Percentiles rank a stretch among this genome's conserved stretches.
phyloP scores from a whole-genome alignment of 2,797 vertebrate genomes.

The Smutsia temminckii region DNA sequence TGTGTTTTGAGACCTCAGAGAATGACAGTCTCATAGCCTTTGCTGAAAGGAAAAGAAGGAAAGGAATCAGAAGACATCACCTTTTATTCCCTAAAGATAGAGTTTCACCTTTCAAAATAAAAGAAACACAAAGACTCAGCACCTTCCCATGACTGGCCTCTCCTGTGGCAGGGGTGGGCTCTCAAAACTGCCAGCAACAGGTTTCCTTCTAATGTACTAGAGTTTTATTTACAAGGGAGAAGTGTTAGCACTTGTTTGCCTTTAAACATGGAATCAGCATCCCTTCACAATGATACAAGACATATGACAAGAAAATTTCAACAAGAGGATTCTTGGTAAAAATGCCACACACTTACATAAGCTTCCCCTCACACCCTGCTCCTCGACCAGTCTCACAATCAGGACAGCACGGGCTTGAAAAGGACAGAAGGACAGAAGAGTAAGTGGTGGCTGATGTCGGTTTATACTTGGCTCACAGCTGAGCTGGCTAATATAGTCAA shows the following conservation, averaged over 20 bases:
- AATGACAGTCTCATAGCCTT: not conserved
- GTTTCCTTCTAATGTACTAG: not conserved
- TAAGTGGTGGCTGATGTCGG: not conserved
- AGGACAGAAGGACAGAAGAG: not conserved
- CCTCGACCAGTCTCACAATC: not conserved
- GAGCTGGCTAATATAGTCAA: not conserved
- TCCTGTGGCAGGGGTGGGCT: not conserved
- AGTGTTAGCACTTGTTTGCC: not conserved
- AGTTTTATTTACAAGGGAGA: not conserved
- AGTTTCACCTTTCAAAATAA: slow-evolving; percentile 16
- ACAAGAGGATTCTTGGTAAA: not conserved
- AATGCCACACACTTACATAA: not conserved
- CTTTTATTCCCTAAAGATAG: not conserved
- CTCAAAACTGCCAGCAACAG: not conserved
- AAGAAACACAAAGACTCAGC: not conserved
- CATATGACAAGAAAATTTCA: not conserved
- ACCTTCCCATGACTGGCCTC: not conserved
- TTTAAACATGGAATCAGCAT: not conserved
- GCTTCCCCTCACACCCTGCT: not conserved
- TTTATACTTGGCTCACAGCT: not conserved
- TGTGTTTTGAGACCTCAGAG: not conserved
- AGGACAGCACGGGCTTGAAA: not conserved
- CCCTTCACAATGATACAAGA: not conserved
- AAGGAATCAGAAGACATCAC: not conserved
- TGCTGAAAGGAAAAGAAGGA: not conserved